phyloP scores from a whole-genome alignment of 2,888 invertebrate genomes.

The Sepiola atlantica region DNA sequence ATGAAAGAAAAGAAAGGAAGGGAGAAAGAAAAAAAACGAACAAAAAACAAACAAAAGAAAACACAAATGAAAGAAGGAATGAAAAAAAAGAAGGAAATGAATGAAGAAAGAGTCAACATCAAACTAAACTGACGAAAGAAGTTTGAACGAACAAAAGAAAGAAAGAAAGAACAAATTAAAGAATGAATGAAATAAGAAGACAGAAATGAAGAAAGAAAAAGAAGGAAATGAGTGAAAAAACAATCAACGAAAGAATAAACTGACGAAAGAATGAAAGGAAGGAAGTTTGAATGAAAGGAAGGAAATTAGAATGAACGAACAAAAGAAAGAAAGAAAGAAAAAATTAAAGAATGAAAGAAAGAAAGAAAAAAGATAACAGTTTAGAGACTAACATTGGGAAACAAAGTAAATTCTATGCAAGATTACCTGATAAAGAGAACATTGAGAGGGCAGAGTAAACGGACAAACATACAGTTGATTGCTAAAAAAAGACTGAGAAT shows the following conservation, averaged over 20 bases:
- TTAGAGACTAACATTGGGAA: neutral
- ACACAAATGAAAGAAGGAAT: neutral
- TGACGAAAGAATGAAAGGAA: neutral
- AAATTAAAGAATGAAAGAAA: neutral
- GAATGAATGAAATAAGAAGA: neutral
- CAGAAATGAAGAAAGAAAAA: neutral
- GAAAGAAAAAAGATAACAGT: neutral
- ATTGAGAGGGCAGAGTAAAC: neutral
- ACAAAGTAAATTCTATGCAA: neutral
- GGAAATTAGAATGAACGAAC: neutral
- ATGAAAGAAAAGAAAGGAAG: neutral
- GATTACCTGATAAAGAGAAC: neutral
- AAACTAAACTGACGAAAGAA: neutral
- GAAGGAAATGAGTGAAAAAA: neutral
- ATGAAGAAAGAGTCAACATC: neutral
- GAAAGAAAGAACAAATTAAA: neutral
- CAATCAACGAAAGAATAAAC: no score
- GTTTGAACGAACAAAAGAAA: neutral
- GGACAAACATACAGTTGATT: neutral
- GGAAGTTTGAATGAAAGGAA: neutral
- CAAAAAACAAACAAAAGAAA: neutral
- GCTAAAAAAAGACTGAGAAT: neutral
- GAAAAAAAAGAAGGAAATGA: neutral
- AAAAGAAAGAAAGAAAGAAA: neutral
- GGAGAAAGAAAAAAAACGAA: no score